Base-by-base conservation (phyloP, 92 coral and sea anemone species). In the Parazoanthus atlanticus region DNA sequence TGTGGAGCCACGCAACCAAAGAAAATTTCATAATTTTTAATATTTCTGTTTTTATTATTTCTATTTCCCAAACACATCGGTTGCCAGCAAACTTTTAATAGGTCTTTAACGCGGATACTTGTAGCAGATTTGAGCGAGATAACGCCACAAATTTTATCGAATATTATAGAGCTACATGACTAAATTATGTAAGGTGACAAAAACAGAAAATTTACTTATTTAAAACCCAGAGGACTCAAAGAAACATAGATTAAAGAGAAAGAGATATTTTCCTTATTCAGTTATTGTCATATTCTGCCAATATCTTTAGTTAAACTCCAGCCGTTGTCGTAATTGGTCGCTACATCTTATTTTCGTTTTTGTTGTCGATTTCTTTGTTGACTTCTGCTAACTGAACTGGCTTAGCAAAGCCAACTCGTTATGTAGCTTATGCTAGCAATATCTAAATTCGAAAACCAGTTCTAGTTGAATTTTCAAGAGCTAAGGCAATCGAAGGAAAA, bases 161-260 rank as follows among this genome's bases (percentile, higher is more conserved):
- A 84, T 43, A 28, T 40, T 43, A 43, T 71, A 36, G 26, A 84
- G 32, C 64, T 13, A 70, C 23, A 16, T 67, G 26, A 67, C 25
- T 65, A 82, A 71, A 84, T 84, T 21, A 84, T 43, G 30, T 29
- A 15, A 71, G 32, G 26, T 69, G 23, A 72, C 78, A 84, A 43
- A 84, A 65, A 36, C 54, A 46, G 65, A 70, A 28, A 70, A 31
- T n/a, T 28, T 70, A 40, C 30, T 13, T n/a, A 19, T 69, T 19
- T 9, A 70, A 34, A 36, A 38, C 5, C 28, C 13, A 82, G 65
- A 46, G 64, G 77, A 66, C 65, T 36, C 46, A 21, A 34, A 30
- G 38, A 16, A 73, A 31, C 23, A 23, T 8, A 17, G 16, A 32
- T 1, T 5, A 34, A 75, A 36, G 16, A n/a, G 17, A 41, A 17